A percentile compares a stretch with the other conserved stretches of the same genome.
Evolutionary conservation across 2,888 invertebrate genomes (phyloP).

Genomic region (Epistrophe grossulariae): DNA sequence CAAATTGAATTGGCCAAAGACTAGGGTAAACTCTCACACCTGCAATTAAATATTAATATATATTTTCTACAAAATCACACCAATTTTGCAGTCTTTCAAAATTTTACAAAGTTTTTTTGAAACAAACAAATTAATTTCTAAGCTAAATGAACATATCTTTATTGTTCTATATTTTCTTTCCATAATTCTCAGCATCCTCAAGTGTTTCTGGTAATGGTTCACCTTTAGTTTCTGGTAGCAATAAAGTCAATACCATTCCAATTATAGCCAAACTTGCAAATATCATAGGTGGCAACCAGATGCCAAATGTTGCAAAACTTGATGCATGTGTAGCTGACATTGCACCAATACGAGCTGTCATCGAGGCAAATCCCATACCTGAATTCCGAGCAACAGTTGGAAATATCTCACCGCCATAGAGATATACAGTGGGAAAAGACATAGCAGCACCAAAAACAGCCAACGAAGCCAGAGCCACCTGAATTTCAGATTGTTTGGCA

Average conservation of each 20-base stretch:
- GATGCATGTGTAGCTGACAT: constrained; percentile 92
- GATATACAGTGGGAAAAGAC: constrained; percentile 91
- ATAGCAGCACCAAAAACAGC: constrained; percentile 92
- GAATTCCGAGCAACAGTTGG: constrained; percentile 93
- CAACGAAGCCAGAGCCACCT: constrained; percentile 84
- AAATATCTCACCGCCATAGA: constrained; percentile 93
- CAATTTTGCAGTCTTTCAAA: too few species aligned
- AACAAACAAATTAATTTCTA: too few species aligned
- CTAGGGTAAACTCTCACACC: too few species aligned
- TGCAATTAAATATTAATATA: too few species aligned
- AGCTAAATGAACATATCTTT: not conserved
- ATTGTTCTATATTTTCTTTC: constrained; percentile 78
- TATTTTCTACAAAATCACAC: too few species aligned
- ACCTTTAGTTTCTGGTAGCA: constrained; percentile 86
- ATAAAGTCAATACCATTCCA: constrained; percentile 87
- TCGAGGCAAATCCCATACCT: constrained; percentile 92
- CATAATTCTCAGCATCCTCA: constrained; percentile 89
- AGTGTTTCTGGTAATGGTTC: constrained; percentile 89
- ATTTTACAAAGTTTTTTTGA: too few species aligned
- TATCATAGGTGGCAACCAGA: constrained; percentile 88
- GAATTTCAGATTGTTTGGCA: constrained; percentile 77
- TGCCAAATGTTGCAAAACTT: constrained; percentile 85
- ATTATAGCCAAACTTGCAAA: constrained; percentile 88
- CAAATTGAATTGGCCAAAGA: too few species aligned
- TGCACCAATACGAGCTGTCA: constrained; percentile 92